Conservation (phyloP, 2,113 vertebrate species). For the Tenrec ecaudatus region DNA sequence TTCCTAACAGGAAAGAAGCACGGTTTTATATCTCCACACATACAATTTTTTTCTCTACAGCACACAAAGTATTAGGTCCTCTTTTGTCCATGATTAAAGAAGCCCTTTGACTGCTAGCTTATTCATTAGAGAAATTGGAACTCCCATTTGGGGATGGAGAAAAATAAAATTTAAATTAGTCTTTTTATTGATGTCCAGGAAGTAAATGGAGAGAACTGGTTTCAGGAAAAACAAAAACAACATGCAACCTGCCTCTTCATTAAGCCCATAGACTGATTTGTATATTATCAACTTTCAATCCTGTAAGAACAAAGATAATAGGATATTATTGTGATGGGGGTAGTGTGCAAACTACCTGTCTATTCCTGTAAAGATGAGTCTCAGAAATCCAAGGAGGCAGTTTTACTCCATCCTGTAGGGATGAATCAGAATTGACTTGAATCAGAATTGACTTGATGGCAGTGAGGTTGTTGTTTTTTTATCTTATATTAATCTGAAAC, state of each 20-base stretch:
- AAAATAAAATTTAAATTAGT: neutral
- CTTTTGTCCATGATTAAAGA: neutral
- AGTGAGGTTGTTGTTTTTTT: neutral
- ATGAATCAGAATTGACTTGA: no score
- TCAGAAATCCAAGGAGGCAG: no score
- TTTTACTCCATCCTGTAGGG: no score
- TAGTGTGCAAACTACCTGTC: neutral
- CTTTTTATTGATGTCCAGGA: constrained; percentile 4
- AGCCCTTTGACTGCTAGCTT: constrained; percentile 21
- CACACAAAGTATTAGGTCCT: neutral
- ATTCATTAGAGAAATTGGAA: constrained; percentile 42
- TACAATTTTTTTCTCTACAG: neutral
- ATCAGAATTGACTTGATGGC: no score
- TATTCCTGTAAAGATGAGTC: neutral
- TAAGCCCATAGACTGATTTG: neutral
- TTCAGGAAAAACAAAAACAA: constrained; percentile 32
- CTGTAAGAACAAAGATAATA: neutral
- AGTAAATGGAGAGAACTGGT: neutral
- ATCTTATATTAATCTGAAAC: constrained; percentile 14
- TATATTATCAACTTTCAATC: neutral
- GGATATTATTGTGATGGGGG: neutral
- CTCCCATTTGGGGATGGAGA: neutral
- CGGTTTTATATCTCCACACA: neutral
- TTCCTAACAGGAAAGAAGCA: neutral
- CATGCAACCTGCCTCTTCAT: neutral